Evolutionary conservation across 2,113 vertebrate genomes (phyloP).

Genomic region (Eretmochelys imbricata): DNA sequence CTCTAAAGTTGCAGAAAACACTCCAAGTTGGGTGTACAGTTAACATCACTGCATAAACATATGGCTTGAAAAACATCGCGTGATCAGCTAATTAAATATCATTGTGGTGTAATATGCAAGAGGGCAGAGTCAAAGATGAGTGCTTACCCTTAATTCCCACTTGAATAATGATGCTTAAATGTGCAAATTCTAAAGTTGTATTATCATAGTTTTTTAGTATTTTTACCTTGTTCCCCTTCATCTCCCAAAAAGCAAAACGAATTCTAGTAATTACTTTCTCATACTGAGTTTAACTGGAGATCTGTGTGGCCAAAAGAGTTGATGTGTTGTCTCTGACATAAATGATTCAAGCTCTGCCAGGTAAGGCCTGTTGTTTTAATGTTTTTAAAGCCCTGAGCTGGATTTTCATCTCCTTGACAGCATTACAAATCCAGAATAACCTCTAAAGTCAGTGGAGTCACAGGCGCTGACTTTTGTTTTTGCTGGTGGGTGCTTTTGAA

Average conservation of each 20-base stretch:
- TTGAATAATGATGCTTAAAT: background rate
- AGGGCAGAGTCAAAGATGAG: background rate
- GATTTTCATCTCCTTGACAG: background rate
- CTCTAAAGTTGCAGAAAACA: background rate
- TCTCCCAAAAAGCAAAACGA: background rate
- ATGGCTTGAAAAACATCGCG: background rate
- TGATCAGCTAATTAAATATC: background rate
- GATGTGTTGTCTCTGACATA: background rate
- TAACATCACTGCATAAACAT: background rate
- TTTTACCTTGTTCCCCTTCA: background rate
- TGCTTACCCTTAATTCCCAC: background rate
- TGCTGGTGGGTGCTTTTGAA: too few species aligned
- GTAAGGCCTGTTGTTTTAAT: background rate
- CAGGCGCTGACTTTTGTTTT: background rate
- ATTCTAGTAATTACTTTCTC: background rate
- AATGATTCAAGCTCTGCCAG: background rate
- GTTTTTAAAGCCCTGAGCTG: background rate
- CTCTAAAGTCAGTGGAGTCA: background rate
- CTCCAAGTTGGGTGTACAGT: background rate
- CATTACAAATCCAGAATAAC: background rate
- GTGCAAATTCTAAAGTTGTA: background rate
- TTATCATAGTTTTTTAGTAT: background rate
- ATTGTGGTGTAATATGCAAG: background rate
- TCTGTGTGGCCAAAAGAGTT: background rate
- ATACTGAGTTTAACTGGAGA: background rate